Evolutionary conservation across 2,113 vertebrate genomes (phyloP).

Genomic region (Gymnorhina tibicen): DNA sequence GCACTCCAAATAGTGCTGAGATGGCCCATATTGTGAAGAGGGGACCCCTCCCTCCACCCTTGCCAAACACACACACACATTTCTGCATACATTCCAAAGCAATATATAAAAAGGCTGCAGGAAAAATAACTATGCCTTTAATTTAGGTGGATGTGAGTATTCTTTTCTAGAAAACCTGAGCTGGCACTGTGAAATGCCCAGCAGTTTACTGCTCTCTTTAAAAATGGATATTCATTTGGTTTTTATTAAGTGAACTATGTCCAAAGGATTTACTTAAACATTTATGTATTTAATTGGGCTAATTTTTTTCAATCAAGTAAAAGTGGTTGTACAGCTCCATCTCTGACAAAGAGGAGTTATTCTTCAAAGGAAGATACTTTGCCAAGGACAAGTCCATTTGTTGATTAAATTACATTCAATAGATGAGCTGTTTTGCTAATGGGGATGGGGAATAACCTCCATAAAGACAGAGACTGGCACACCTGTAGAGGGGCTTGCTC

Average conservation of each 20-base stretch:
- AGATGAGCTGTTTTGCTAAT: neutral
- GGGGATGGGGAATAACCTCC: neutral
- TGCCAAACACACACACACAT: neutral
- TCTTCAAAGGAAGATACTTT: neutral
- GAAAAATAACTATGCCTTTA: neutral
- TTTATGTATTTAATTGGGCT: neutral
- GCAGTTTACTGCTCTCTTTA: neutral
- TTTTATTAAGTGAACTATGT: neutral
- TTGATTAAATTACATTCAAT: neutral
- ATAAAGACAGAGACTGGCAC: neutral
- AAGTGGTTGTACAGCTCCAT: neutral
- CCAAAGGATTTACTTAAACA: constrained; percentile 3
- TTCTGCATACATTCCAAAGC: neutral
- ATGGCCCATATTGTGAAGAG: neutral
- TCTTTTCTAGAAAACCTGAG: neutral
- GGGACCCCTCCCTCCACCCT: neutral
- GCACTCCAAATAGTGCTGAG: neutral
- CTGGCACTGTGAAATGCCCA: neutral
- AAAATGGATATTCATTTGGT: neutral
- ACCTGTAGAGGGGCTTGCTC: neutral
- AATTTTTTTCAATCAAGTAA: neutral
- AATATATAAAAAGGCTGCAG: neutral
- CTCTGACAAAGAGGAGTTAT: neutral
- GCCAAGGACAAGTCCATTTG: constrained; percentile 11
- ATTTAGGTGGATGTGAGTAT: neutral